phyloP scores from a whole-genome alignment of 2,113 vertebrate genomes.

The Podarcis muralis region DNA sequence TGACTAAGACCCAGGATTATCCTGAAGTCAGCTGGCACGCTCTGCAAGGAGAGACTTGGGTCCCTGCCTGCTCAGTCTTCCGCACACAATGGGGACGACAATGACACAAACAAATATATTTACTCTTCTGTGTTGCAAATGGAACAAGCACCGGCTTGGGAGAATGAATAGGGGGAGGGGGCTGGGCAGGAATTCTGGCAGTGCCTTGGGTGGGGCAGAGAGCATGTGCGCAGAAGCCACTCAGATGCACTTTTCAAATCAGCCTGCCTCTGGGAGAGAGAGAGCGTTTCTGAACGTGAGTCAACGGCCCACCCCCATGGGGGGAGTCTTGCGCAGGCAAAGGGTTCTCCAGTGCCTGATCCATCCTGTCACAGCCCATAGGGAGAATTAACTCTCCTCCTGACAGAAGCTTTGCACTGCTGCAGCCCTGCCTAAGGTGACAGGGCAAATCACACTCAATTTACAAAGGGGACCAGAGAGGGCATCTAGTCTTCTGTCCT shows the following conservation, averaged over 20 bases:
- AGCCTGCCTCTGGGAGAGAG: constrained; percentile 43
- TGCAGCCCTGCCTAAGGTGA: background rate
- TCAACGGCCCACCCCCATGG: background rate
- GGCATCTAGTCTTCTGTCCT: too few species aligned
- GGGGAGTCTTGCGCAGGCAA: constrained; percentile 50
- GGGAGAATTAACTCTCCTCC: constrained; percentile 46
- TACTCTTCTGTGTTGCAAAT: accelerated
- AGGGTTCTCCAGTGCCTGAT: constrained; percentile 55
- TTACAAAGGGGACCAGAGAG: too few species aligned
- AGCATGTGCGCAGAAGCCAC: background rate
- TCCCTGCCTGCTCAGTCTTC: background rate
- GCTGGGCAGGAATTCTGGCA: background rate
- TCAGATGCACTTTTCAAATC: constrained; percentile 1
- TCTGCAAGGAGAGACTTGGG: background rate
- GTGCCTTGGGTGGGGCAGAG: accelerated
- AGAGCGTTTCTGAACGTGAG: constrained; percentile 28
- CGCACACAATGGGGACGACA: accelerated
- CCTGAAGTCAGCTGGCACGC: background rate
- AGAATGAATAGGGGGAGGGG: accelerated
- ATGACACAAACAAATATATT: constrained; percentile 5
- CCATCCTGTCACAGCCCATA: constrained; percentile 6
- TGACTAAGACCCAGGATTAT: constrained; percentile 13
- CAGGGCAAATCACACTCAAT: background rate
- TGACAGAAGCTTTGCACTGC: accelerated
- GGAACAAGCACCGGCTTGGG: background rate